Percentiles rank a stretch among this genome's conserved stretches.
Evolutionary conservation across 2,797 vertebrate genomes (phyloP).

Genomic region (Malacoraja senta): DNA sequence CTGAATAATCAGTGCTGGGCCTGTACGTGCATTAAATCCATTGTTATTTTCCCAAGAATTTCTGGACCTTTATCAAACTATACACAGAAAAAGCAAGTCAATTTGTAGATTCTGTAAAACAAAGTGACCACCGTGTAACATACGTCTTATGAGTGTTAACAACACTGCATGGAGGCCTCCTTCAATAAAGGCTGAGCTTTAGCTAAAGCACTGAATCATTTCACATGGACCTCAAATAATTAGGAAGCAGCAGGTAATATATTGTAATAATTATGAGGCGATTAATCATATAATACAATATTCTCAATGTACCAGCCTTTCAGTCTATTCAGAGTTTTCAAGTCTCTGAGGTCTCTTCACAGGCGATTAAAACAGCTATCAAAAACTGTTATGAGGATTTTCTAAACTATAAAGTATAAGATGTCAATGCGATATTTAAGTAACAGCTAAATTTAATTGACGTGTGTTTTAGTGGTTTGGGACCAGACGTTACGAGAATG

Average conservation of each 20-base stretch:
- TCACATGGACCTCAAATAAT: not conserved
- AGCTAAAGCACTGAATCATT: not conserved
- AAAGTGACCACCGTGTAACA: not conserved
- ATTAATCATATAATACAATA: slow-evolving; percentile 14
- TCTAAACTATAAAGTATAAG: not conserved
- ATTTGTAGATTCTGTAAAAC: not conserved
- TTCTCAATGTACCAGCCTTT: not conserved
- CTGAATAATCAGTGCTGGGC: too few species aligned
- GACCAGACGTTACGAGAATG: not conserved
- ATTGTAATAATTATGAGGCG: not conserved
- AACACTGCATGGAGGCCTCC: not conserved
- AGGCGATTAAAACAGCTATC: not conserved
- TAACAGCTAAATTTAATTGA: slow-evolving; percentile 2
- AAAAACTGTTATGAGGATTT: slow-evolving; percentile 3
- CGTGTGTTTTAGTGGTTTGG: not conserved
- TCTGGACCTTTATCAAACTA: not conserved
- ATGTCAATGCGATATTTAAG: not conserved
- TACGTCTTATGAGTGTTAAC: not conserved
- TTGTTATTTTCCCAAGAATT: not conserved
- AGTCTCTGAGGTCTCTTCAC: slow-evolving; percentile 8
- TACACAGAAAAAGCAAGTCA: not conserved
- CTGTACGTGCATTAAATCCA: not conserved
- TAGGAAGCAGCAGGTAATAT: not conserved
- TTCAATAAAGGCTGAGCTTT: not conserved
- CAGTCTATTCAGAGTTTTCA: slow-evolving; percentile 22